phyloP scores from a whole-genome alignment of 2,797 vertebrate genomes.

The Lepus townsendii region DNA sequence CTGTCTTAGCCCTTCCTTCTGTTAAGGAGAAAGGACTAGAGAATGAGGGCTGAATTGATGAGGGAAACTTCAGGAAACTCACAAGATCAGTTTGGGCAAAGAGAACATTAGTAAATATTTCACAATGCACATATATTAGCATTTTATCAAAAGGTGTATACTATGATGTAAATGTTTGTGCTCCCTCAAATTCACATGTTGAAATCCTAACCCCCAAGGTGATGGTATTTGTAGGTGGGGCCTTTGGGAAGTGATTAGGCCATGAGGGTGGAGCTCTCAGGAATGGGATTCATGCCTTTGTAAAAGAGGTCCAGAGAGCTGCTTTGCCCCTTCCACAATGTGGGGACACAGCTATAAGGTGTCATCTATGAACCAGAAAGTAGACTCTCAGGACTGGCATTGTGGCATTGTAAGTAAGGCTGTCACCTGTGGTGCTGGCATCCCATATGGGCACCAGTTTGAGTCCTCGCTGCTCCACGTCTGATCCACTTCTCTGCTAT shows the following conservation, averaged over 20 bases:
- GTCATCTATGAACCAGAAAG: background rate
- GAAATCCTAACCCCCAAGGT: background rate
- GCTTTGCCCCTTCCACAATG: background rate
- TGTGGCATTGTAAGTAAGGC: too few species aligned
- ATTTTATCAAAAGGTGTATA: conserved; percentile 46
- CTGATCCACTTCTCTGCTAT: too few species aligned
- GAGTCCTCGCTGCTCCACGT: too few species aligned
- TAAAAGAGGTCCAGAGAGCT: background rate
- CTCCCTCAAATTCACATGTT: background rate
- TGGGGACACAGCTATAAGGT: background rate
- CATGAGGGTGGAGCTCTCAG: background rate
- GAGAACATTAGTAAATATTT: background rate
- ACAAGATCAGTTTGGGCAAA: conserved; percentile 34
- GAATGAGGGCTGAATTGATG: conserved; percentile 10
- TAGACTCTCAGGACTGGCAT: background rate
- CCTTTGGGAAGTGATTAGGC: background rate
- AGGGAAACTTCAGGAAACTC: conserved; percentile 39
- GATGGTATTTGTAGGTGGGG: background rate
- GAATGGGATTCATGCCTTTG: background rate
- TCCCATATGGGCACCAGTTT: too few species aligned
- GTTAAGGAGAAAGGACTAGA: conserved; percentile 53
- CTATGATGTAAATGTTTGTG: background rate
- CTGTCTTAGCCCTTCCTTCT: conserved; percentile 44
- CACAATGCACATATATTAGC: background rate
- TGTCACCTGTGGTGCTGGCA: too few species aligned